phyloP scores from a whole-genome alignment of 2,113 vertebrate species.

The Myocastor coypus region DNA sequence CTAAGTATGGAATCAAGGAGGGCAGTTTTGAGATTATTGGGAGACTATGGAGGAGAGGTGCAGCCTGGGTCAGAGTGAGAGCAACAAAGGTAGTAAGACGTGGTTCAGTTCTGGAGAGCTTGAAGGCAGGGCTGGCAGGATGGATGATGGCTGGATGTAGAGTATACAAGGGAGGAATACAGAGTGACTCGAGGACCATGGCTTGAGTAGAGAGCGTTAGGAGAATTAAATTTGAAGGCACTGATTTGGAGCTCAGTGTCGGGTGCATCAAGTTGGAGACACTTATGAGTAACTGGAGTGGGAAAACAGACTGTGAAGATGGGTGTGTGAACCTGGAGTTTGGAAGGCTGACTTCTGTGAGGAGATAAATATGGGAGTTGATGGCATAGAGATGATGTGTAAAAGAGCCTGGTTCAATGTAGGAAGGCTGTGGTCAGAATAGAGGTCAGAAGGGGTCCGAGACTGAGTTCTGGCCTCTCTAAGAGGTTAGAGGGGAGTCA shows the following conservation, averaged over 20 bases:
- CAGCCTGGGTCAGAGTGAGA: neutral
- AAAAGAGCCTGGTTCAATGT: neutral
- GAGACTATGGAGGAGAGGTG: neutral
- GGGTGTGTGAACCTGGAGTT: neutral
- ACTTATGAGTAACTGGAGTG: neutral
- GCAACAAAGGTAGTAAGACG: neutral
- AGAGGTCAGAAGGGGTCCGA: neutral
- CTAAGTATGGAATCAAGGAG: neutral
- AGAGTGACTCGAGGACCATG: neutral
- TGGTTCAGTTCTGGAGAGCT: neutral
- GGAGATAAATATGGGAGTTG: neutral
- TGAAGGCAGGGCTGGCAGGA: neutral
- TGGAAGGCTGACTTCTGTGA: neutral
- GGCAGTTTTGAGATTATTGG: neutral
- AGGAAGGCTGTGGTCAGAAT: neutral
- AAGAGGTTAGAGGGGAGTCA: neutral
- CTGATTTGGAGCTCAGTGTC: neutral
- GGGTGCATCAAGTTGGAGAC: conserved; percentile 7
- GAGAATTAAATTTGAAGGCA: neutral
- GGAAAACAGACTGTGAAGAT: neutral
- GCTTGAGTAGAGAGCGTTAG: neutral
- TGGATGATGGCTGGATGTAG: neutral
- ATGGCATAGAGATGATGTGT: neutral
- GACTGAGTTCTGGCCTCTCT: neutral
- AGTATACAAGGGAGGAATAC: neutral